Evolutionary conservation across 1,140 invertebrate species (phyloP), one percentile per base, ranked within the genome.

Genomic region (Contarinia nasturtii): DNA sequence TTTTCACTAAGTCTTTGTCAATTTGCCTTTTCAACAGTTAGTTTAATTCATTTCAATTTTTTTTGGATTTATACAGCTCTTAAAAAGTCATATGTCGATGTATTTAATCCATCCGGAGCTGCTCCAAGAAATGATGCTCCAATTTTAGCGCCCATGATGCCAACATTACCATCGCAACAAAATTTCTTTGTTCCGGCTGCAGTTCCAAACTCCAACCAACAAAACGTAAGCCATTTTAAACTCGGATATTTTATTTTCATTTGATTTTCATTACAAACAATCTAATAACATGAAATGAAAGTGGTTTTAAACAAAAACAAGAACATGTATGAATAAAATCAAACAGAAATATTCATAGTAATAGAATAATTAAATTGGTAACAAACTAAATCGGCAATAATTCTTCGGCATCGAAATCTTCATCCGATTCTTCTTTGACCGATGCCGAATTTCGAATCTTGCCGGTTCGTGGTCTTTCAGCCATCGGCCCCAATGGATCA

Each of bases 361-460:
- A n/a, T n/a, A n/a, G n/a, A n/a, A n/a, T n/a, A n/a, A n/a, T n/a
- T n/a, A n/a, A n/a, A n/a, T n/a, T n/a, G n/a, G n/a, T n/a, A n/a
- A n/a, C n/a, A n/a, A n/a, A n/a, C n/a, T 53, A 63, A 44, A 63
- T 58, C n/a, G 86, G 86, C 55, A 91, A 61, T 36, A 90, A 64
- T 60, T 87, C 85, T 53, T 86, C 81, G 7, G 82, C 81, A 17
- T 88, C 86, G 51, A 86, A 81, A 48, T 87, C 83, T 46, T 82
- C 82, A 52, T 68, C 86, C 51, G 86, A 82, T 47, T 87, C 83
- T 46, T 82, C 82, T 51, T 68, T 63, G 27, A 69, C 55, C 46
- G n/a, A n/a, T n/a, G n/a, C n/a, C n/a, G 70, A 69, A 57, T 71
- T 74, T 33, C 71, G 71, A 27, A 67, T 68, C 33, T 76, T 79